A percentile compares a stretch with the other conserved stretches of the same genome.
Evolutionary conservation across 2,888 invertebrate genomes (phyloP).

Genomic region (Perdita meconis): DNA sequence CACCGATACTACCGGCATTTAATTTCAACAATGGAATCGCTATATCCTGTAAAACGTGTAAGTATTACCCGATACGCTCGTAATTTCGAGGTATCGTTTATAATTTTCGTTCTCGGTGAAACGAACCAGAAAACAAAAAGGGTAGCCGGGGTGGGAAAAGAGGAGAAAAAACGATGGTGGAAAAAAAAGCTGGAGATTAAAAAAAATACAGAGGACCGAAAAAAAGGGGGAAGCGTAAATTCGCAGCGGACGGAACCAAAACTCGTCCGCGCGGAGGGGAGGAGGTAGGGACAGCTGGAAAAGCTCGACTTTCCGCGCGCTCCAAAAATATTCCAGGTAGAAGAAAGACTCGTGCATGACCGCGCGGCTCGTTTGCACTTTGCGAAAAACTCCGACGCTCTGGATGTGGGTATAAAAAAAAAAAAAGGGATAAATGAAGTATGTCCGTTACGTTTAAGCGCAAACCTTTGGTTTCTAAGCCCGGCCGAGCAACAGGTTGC

Average conservation of each 20-base stretch:
- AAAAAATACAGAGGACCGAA: constrained; percentile 9
- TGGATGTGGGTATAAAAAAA: constrained; percentile 47
- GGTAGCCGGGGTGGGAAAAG: background rate
- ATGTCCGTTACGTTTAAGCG: constrained; percentile 71
- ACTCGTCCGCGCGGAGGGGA: background rate
- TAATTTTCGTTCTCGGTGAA: constrained; percentile 44
- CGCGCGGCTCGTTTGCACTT: constrained; percentile 61
- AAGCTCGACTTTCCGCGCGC: constrained; percentile 25
- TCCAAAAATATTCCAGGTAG: constrained; percentile 23
- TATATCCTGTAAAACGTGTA: constrained; percentile 55
- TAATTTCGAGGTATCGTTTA: constrained; percentile 53
- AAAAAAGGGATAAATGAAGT: constrained; percentile 47
- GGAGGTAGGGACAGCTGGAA: background rate
- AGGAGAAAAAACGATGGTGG: background rate
- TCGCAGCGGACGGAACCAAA: background rate
- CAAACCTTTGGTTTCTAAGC: constrained; percentile 74
- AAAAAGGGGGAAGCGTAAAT: constrained; percentile 23
- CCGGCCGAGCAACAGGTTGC: constrained; percentile 72
- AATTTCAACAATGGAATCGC: constrained; percentile 66
- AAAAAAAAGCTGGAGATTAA: too few relatives aligned
- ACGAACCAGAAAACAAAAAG: background rate
- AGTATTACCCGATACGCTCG: constrained; percentile 49
- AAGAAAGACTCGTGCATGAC: constrained; percentile 24
- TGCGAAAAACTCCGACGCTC: constrained; percentile 54
- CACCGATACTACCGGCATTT: constrained; percentile 64